A percentile compares a stretch with the other conserved stretches of the same genome.
phyloP scores from a whole-genome alignment of 2,113 vertebrate genomes.

The Anser brachyrhynchus region DNA sequence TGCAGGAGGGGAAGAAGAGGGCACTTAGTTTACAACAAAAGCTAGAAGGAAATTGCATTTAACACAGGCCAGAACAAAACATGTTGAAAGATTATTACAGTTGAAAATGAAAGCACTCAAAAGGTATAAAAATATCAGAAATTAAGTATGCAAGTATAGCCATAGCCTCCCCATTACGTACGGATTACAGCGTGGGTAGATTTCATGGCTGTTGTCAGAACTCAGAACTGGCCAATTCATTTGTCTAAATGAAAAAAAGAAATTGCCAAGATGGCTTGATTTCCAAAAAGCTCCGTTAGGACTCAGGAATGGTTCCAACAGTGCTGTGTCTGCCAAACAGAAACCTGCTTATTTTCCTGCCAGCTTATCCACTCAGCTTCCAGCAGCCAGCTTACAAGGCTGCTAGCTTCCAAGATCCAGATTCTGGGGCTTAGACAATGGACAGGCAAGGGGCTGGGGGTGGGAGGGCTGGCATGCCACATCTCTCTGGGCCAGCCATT shows the following conservation, averaged over 20 bases:
- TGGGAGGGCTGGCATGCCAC: neutral
- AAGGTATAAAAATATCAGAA: neutral
- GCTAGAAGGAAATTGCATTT: neutral
- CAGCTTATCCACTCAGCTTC: neutral
- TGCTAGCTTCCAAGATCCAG: neutral
- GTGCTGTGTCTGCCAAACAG: neutral
- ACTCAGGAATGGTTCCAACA: neutral
- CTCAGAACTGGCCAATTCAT: neutral
- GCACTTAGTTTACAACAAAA: neutral
- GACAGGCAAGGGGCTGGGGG: neutral
- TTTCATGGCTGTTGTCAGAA: neutral
- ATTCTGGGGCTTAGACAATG: neutral
- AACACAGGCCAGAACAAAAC: neutral
- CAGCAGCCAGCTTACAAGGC: neutral
- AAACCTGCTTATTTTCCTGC: neutral
- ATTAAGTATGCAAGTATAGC: neutral
- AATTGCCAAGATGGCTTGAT: neutral
- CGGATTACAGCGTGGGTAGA: neutral
- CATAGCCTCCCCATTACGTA: neutral
- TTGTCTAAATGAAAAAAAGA: neutral
- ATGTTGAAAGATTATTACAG: neutral
- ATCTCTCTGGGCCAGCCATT: neutral
- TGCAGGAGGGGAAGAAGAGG: neutral
- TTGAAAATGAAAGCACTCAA: neutral
- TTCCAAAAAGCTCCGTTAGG: neutral